A percentile compares a stretch with the other conserved stretches of the same genome.
Evolutionary conservation across 2,113 vertebrate species (phyloP).

Genomic region (Cepphus grylle): DNA sequence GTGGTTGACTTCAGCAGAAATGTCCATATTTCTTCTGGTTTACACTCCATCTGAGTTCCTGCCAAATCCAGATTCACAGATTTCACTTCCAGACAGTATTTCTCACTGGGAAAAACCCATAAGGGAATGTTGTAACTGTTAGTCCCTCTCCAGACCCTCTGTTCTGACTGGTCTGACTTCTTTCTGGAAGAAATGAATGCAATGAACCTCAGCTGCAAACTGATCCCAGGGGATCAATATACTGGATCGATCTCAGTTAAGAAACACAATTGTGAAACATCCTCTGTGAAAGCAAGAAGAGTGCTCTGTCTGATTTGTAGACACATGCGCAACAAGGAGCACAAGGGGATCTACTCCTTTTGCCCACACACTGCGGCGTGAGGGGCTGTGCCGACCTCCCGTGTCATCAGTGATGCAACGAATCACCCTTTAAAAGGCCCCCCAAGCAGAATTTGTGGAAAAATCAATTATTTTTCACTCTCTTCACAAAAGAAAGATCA

Average conservation of each 20-base stretch:
- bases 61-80: background rate
- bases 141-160: background rate
- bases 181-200: background rate
- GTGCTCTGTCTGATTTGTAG: background rate
- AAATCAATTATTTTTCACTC: background rate
- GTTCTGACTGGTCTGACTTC: background rate
- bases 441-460: background rate
- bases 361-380: fast-evolving
- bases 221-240: background rate
- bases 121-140: background rate
- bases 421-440: background rate
- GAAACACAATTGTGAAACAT: background rate
- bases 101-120: background rate
- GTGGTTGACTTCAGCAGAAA: background rate
- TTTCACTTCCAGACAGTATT: background rate
- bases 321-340: background rate
- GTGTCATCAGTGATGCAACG: background rate
- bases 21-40: background rate
- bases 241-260: background rate
- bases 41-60: background rate
- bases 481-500: background rate
- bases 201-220: background rate
- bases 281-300: background rate
- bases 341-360: background rate
- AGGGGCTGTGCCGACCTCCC: background rate